Conservation (phyloP, 2,888 invertebrate species). For the Tipula lateralis region DNA sequence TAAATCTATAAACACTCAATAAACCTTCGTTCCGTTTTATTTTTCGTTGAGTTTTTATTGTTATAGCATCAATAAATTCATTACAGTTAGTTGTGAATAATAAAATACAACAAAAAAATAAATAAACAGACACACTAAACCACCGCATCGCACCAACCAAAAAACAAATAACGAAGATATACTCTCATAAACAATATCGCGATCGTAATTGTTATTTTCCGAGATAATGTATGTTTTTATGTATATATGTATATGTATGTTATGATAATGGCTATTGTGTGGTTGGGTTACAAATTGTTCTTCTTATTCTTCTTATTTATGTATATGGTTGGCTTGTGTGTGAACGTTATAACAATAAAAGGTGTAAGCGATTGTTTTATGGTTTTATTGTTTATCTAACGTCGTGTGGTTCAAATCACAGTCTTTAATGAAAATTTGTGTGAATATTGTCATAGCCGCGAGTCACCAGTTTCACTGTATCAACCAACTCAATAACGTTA, state of each 20-base stretch:
- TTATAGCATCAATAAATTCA: slow-evolving; percentile 37
- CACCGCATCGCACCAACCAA: neutral
- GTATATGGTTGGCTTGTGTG: no score
- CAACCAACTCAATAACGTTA: no score
- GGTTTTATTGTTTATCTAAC: neutral
- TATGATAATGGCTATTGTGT: neutral
- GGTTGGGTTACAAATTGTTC: slow-evolving; percentile 4
- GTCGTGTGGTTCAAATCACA: neutral
- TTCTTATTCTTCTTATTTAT: no score
- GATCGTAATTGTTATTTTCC: slow-evolving; percentile 16
- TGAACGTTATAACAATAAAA: neutral
- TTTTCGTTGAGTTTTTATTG: slow-evolving; percentile 34
- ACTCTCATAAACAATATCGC: slow-evolving; percentile 24
- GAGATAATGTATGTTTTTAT: neutral
- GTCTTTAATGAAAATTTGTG: neutral
- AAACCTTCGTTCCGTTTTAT: slow-evolving; percentile 32
- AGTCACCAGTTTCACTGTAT: no score
- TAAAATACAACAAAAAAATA: neutral
- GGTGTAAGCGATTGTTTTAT: slow-evolving; percentile 13
- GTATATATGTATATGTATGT: neutral
- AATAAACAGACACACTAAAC: neutral
- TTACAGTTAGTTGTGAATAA: slow-evolving; percentile 33
- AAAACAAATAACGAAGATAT: neutral
- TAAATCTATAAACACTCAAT: slow-evolving; percentile 38
- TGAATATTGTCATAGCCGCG: no score